phyloP scores from a whole-genome alignment of 1,140 invertebrate species.

The Aphis gossypii region DNA sequence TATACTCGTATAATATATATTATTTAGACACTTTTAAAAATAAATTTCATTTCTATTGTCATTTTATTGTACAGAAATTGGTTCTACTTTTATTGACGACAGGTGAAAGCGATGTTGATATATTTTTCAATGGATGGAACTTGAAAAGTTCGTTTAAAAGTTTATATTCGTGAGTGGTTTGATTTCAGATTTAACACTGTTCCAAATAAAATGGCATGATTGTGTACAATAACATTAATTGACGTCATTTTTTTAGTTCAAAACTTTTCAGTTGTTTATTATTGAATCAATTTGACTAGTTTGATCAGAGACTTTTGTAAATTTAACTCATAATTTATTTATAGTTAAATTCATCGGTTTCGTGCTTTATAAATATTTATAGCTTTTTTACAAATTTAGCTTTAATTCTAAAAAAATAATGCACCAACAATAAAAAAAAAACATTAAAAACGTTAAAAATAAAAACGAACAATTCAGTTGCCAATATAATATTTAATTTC shows the following conservation, averaged over 20 bases:
- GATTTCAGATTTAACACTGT: background rate
- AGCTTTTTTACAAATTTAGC: background rate
- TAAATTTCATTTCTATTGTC: background rate
- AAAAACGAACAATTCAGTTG: background rate
- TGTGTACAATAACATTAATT: background rate
- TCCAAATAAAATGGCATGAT: background rate
- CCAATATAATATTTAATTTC: background rate
- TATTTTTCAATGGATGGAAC: background rate
- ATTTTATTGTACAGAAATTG: background rate
- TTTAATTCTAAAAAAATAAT: background rate
- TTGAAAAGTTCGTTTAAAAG: background rate
- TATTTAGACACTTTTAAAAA: background rate
- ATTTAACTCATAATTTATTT: background rate
- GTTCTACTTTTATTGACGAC: background rate
- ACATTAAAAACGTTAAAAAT: background rate
- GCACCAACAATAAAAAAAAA: background rate
- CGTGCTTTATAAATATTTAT: background rate
- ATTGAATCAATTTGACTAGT: background rate
- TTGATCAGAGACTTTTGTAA: background rate
- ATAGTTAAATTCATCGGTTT: too few relatives aligned
- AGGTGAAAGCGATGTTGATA: background rate
- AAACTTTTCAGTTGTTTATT: slow-evolving; percentile 13
- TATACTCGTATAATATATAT: background rate
- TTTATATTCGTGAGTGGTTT: background rate
- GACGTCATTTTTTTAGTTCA: background rate